These are phyloP conservation scores for Rhopalosiphum maidis DNA, from an alignment of 1,140 invertebrate species.

Conservation along the genomic window DNA sequence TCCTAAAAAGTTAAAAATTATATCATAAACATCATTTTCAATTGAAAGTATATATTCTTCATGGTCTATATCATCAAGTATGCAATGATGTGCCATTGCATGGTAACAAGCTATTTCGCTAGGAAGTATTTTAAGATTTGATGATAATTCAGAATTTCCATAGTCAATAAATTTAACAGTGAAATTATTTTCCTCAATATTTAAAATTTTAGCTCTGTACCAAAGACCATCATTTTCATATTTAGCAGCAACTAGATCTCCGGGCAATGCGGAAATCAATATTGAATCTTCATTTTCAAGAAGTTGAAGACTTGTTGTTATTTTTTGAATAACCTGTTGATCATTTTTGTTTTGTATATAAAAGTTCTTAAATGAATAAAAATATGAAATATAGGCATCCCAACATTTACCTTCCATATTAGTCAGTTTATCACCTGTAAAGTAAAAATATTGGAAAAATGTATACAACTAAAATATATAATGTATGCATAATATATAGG, in stretches of 20 bases:
- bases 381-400: slow-evolving; percentile 28
- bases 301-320: not conserved
- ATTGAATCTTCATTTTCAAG: not conserved
- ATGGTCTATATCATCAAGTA: slow-evolving; percentile 20
- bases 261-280: not conserved
- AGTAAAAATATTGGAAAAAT: not conserved
- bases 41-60: slow-evolving; percentile 5
- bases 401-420: not conserved
- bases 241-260: slow-evolving; percentile 48
- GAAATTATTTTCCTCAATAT: not conserved
- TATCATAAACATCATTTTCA: not conserved
- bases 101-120: not conserved
- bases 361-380: slow-evolving; percentile 36
- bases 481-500: too few relatives aligned
- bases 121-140: slow-evolving; percentile 30
- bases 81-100: slow-evolving; percentile 22
- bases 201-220: slow-evolving; percentile 43
- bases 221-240: slow-evolving; percentile 47
- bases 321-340: not conserved
- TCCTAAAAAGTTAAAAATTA: slow-evolving; percentile 11
- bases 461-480: not conserved
- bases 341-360: slow-evolving; percentile 30
- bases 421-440: not conserved
- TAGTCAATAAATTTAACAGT: slow-evolving; percentile 47
- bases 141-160: slow-evolving; percentile 16